Conservation (phyloP, 2,113 vertebrate genomes). For the Triplophysa rosa region DNA sequence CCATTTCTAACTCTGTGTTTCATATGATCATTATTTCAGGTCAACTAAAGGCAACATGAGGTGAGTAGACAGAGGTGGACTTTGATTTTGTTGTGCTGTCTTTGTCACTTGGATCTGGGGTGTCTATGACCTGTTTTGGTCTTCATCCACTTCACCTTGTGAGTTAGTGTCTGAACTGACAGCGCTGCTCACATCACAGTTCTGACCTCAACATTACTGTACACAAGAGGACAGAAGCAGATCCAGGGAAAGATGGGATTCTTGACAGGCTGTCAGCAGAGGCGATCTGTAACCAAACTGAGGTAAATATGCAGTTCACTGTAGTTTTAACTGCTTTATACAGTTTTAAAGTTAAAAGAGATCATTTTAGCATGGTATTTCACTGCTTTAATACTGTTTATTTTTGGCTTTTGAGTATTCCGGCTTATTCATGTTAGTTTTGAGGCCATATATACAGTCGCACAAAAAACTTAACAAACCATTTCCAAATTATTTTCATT, state of each 20-base stretch:
- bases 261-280: constrained; percentile 7
- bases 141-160: constrained; percentile 40
- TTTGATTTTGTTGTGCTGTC: constrained; percentile 37
- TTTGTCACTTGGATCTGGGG: constrained; percentile 34
- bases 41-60: constrained; percentile 25
- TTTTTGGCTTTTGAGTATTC: too few relatives aligned
- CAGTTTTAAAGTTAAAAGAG: too few relatives aligned
- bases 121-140: constrained; percentile 34
- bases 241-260: background rate
- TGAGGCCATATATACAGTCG: background rate
- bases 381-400: background rate
- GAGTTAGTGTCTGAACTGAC: constrained; percentile 44
- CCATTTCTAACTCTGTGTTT: background rate
- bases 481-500: too few relatives aligned
- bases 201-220: constrained; percentile 33
- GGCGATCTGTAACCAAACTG: background rate
- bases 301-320: background rate
- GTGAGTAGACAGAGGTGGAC: constrained; percentile 20
- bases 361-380: background rate
- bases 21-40: constrained; percentile 7
- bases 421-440: background rate
- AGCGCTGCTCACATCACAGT: constrained; percentile 35
- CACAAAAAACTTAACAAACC: fast-evolving
- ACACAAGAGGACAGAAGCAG: constrained; percentile 18
- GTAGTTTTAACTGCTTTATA: background rate